A percentile compares a stretch with the other conserved stretches of the same genome.
Conservation (phyloP, 1,140 invertebrate genomes). For the Trichonephila inaurata region DNA sequence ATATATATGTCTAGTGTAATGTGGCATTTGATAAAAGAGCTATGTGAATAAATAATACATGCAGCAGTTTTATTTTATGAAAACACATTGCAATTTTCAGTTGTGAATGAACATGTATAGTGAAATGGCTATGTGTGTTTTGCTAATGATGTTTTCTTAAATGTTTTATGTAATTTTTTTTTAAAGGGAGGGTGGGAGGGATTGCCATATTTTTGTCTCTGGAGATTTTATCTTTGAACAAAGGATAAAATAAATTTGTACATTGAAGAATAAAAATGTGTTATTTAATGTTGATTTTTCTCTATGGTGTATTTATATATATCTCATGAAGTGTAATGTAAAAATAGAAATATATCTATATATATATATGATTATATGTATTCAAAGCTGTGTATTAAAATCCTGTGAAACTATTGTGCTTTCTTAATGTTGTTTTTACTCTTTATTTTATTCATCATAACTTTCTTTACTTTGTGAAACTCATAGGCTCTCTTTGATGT, state of each 20-base stretch:
- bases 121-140: background rate
- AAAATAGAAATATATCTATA: background rate
- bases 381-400: background rate
- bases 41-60: background rate
- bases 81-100: background rate
- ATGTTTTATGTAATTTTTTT: constrained; percentile 15
- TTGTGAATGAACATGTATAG: background rate
- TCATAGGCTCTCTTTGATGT: background rate
- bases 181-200: background rate
- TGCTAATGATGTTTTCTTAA: constrained; percentile 25
- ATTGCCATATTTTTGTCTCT: constrained; percentile 19
- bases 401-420: background rate
- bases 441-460: background rate
- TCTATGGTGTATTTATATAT: constrained; percentile 31
- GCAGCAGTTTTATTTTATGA: background rate
- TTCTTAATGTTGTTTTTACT: background rate
- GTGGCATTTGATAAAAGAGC: background rate
- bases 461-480: background rate
- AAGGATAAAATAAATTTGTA: background rate
- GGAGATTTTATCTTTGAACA: background rate
- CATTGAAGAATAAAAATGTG: constrained; percentile 21
- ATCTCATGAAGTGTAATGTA: constrained; percentile 4
- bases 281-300: constrained; percentile 26
- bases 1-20: background rate
- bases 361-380: background rate